These are phyloP conservation scores for Tenthredo scrophulariae DNA, from an alignment of 2,888 invertebrate species.

Conservation along the genomic window DNA sequence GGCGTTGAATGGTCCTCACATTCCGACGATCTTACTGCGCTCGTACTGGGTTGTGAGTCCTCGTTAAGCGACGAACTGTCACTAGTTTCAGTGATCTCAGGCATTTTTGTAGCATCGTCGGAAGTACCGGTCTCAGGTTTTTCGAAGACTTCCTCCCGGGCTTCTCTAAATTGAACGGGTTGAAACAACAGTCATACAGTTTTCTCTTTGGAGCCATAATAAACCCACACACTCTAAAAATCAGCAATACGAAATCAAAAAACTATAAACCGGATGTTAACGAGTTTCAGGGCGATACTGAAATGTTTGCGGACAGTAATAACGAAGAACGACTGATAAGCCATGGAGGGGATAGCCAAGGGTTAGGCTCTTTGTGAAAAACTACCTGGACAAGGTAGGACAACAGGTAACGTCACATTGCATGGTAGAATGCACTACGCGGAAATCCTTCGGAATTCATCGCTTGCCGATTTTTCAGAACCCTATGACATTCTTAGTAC, in stretches of 20 bases:
- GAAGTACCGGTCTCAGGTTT: not conserved
- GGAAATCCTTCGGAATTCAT: not conserved
- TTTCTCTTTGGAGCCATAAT: constrained; percentile 6
- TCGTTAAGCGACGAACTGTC: constrained; percentile 3
- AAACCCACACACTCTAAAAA: constrained; percentile 8
- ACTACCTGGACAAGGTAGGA: not conserved
- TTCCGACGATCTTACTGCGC: not conserved
- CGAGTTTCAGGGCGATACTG: not conserved
- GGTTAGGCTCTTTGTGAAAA: not conserved
- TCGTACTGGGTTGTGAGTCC: constrained; percentile 28
- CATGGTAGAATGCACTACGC: not conserved
- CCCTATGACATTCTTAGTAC: not conserved
- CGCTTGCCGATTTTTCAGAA: not conserved
- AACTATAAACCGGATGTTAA: not conserved
- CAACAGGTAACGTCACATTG: not conserved
- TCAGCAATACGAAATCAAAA: not conserved
- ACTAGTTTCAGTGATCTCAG: constrained; percentile 17
- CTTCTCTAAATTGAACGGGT: constrained; percentile 14
- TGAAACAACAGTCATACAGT: constrained; percentile 10
- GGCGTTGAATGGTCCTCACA: constrained; percentile 18
- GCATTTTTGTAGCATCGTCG: constrained; percentile 14
- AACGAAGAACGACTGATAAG: not conserved
- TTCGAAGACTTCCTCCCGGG: not conserved
- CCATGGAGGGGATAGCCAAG: not conserved
- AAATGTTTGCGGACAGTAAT: not conserved